Conservation (phyloP, 2,797 vertebrate species). For the Crenuchus spilurus region DNA sequence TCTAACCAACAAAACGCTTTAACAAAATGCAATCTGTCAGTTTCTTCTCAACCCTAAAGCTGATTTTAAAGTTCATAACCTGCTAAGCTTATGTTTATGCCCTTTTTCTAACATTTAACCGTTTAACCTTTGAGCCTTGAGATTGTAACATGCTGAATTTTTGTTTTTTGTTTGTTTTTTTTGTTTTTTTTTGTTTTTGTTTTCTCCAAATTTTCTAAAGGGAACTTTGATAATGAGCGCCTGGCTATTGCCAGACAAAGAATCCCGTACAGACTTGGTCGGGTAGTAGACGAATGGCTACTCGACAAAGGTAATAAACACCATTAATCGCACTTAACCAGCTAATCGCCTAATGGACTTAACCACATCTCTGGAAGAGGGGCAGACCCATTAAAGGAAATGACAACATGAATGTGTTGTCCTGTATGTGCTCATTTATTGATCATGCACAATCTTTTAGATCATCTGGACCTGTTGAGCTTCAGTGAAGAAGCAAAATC, state of each 20-base stretch:
- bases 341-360: constrained; percentile 76
- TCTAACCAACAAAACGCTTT: constrained; percentile 73
- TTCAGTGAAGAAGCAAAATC: no score
- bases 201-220: constrained; percentile 93
- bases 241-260: constrained; percentile 99
- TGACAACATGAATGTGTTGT: not conserved
- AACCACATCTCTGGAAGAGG: constrained; percentile 83
- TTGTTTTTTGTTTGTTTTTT: constrained; percentile 70
- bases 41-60: constrained; percentile 76
- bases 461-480: no score
- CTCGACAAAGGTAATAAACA: constrained; percentile 99
- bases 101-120: constrained; percentile 74
- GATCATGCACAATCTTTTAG: no score
- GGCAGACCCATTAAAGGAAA: constrained; percentile 74
- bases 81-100: constrained; percentile 78
- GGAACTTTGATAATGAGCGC: constrained; percentile 98
- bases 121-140: constrained; percentile 82
- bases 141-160: constrained; percentile 87
- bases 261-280: constrained; percentile 98
- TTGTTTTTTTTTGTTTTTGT: constrained; percentile 74
- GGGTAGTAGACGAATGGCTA: constrained; percentile 99
- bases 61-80: constrained; percentile 78
- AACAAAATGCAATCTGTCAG: constrained; percentile 61
- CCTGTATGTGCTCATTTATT: no score
- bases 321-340: constrained; percentile 87